These are phyloP conservation scores for Thera obeliscata DNA, from an alignment of 2,888 invertebrate species.

Conservation along the genomic window DNA sequence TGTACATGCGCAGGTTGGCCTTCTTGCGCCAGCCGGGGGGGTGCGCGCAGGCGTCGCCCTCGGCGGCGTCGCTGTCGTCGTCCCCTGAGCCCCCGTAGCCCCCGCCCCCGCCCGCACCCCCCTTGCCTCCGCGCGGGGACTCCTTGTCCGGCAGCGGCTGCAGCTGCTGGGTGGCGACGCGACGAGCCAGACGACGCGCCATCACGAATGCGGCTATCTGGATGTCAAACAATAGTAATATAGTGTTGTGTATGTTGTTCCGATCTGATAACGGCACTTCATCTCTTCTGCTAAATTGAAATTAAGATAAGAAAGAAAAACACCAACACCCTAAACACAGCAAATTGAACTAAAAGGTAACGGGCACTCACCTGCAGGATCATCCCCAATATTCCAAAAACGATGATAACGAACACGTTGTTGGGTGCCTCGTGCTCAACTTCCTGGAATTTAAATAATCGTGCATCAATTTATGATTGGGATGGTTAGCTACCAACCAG, in stretches of 20 bases:
- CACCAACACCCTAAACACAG: no score
- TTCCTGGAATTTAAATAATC: conserved; percentile 59
- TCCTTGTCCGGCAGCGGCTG: conserved; percentile 34
- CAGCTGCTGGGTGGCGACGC: conserved; percentile 36
- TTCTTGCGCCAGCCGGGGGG: conserved; percentile 74
- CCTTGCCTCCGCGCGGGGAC: conserved; percentile 29
- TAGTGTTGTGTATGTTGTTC: neutral
- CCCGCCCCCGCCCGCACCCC: conserved; percentile 30
- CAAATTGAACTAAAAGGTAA: no score
- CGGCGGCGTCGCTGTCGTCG: conserved; percentile 54
- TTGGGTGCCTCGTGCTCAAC: conserved; percentile 79
- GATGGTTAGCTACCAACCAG: no score
- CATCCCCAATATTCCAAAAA: conserved; percentile 67
- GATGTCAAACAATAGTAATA: conserved; percentile 10
- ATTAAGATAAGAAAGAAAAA: no score
- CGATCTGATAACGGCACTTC: neutral
- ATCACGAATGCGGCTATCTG: conserved; percentile 72
- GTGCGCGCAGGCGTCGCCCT: conserved; percentile 44
- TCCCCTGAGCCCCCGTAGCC: conserved; percentile 44
- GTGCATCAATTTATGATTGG: neutral
- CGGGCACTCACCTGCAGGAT: conserved; percentile 62
- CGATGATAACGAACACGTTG: conserved; percentile 71
- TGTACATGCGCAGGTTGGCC: conserved; percentile 80
- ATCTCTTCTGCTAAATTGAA: no score
- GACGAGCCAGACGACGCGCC: conserved; percentile 60